Percentiles rank a stretch among this genome's conserved stretches.
Conservation (phyloP, 2,888 invertebrate species). For the Caenorhabditis virilis region DNA sequence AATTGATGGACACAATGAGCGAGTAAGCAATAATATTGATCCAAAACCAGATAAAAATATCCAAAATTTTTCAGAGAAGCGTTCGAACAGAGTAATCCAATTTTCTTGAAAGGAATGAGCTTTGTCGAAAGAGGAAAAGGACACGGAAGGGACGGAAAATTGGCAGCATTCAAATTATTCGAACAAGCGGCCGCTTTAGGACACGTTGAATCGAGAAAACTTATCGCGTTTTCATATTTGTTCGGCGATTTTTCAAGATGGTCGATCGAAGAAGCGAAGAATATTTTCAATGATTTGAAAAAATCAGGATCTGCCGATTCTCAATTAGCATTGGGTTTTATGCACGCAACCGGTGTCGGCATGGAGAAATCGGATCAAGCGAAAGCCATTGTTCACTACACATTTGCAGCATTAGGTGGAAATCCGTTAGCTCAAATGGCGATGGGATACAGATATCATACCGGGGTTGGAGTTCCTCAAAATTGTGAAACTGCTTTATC, state of each 20-base stretch:
- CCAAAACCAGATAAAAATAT: not conserved
- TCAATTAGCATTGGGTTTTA: constrained; percentile 76
- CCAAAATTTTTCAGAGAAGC: not conserved
- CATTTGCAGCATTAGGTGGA: constrained; percentile 86
- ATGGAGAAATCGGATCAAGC: constrained; percentile 63
- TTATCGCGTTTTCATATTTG: constrained; percentile 81
- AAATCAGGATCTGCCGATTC: constrained; percentile 81
- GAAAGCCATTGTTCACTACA: constrained; percentile 83
- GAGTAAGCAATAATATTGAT: not conserved
- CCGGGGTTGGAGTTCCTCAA: constrained; percentile 84
- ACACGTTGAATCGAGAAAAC: constrained; percentile 81
- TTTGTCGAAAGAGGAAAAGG: constrained; percentile 45
- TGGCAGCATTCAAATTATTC: constrained; percentile 78
- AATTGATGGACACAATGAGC: constrained; percentile 1
- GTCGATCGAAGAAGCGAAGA: constrained; percentile 79
- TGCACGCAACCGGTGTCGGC: constrained; percentile 71
- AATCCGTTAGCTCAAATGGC: constrained; percentile 95
- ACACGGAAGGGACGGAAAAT: constrained; percentile 40
- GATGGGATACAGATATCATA: constrained; percentile 87
- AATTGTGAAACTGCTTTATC: constrained; percentile 90
- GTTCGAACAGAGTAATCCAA: constrained; percentile 5
- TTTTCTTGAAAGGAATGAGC: constrained; percentile 24
- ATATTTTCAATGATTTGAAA: constrained; percentile 76
- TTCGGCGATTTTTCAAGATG: constrained; percentile 82
- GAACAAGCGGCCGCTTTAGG: constrained; percentile 82